Percentiles rank a stretch among this genome's conserved stretches.
phyloP scores from a whole-genome alignment of 1,140 invertebrate species.

The Drosophila erecta region DNA sequence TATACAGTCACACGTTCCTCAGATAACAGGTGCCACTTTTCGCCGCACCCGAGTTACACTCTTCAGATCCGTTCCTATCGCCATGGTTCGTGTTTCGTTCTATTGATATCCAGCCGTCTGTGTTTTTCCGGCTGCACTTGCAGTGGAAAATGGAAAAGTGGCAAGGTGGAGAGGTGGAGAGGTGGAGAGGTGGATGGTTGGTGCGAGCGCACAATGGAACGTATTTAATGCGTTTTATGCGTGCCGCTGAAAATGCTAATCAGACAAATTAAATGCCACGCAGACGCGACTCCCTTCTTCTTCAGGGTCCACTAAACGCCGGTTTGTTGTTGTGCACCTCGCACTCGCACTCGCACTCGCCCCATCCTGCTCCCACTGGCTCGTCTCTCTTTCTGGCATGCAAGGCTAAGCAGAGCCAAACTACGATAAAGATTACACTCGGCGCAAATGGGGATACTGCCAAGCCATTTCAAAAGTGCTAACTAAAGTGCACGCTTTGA shows the following conservation, averaged over 20 bases:
- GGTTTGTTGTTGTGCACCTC: constrained; percentile 32
- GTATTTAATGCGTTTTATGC: constrained; percentile 81
- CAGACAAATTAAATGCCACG: constrained; percentile 81
- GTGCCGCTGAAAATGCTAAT: constrained; percentile 82
- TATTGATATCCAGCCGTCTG: constrained; percentile 39
- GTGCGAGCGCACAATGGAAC: constrained; percentile 28
- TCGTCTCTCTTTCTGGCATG: background rate
- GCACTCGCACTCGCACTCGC: background rate
- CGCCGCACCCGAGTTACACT: constrained; percentile 3
- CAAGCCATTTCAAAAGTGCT: background rate
- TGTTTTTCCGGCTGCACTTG: constrained; percentile 42
- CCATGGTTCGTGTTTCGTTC: constrained; percentile 29
- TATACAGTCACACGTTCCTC: constrained; percentile 7
- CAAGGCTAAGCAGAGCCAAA: constrained; percentile 41
- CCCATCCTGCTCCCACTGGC: background rate
- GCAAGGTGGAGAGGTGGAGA: too few species aligned
- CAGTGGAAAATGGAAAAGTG: background rate
- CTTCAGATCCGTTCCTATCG: constrained; percentile 28
- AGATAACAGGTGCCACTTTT: constrained; percentile 45
- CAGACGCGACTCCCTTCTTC: constrained; percentile 39
- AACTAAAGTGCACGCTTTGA: background rate
- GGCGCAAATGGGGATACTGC: background rate
- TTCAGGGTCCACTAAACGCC: constrained; percentile 45
- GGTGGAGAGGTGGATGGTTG: background rate
- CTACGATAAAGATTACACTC: background rate